Percentiles rank a stretch among this genome's conserved stretches.
These are phyloP conservation scores for Scylla paramamosain DNA, from an alignment of 1,140 invertebrate genomes.

Conservation along the genomic window DNA sequence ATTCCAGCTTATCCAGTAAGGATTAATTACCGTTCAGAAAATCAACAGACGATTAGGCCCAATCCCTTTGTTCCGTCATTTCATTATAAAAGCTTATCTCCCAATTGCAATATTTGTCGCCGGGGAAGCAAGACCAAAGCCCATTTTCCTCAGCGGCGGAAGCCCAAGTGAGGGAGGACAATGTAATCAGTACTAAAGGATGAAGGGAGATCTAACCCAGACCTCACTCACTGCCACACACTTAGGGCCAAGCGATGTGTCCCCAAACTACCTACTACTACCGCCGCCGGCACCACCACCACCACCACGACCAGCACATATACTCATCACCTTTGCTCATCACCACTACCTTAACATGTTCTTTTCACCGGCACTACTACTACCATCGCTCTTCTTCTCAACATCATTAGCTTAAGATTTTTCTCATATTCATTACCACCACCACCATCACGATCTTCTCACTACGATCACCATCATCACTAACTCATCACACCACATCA, in stretches of 20 bases:
- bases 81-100: conserved; percentile 15
- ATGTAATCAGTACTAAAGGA: conserved; percentile 1
- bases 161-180: background rate
- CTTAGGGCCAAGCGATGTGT: background rate
- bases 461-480: too few species aligned
- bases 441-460: background rate
- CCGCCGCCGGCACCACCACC: too few species aligned
- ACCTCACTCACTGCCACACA: background rate
- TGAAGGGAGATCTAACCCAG: background rate
- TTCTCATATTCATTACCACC: background rate
- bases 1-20: conserved; percentile 1
- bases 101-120: background rate
- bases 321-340: background rate
- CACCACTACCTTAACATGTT: background rate
- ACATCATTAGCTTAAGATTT: background rate
- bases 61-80: conserved; percentile 21
- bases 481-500: too few species aligned
- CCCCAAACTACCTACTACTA: background rate
- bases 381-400: background rate
- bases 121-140: background rate
- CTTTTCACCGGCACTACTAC: background rate
- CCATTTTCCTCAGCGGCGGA: background rate
- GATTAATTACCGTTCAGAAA: conserved; percentile 23
- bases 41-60: conserved; percentile 12
- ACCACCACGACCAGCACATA: background rate